Percentiles rank a stretch among this genome's conserved stretches.
These are phyloP conservation scores for Ischnura elegans DNA, from an alignment of 2,888 invertebrate genomes.

Conservation along the genomic window DNA sequence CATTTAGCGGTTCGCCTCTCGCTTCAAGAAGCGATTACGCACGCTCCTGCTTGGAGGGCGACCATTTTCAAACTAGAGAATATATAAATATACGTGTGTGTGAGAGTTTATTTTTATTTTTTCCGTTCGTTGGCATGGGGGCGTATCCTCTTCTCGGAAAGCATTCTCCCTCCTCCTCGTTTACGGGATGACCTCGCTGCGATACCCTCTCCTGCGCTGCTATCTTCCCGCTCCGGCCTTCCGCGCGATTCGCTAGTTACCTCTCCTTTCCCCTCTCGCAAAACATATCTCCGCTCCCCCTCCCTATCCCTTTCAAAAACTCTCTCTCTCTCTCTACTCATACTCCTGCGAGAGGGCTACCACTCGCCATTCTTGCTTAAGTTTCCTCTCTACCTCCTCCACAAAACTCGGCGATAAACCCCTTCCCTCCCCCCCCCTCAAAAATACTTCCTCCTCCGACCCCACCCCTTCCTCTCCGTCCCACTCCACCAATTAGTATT, in stretches of 20 bases:
- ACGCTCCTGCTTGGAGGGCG: background rate
- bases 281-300: background rate
- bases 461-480: background rate
- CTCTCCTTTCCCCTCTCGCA: background rate
- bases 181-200: background rate
- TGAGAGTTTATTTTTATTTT: too few relatives aligned
- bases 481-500: constrained; percentile 51
- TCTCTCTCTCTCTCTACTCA: background rate
- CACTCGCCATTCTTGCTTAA: background rate
- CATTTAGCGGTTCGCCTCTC: background rate
- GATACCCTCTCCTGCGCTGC: background rate
- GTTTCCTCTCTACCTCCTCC: background rate
- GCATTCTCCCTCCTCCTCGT: background rate
- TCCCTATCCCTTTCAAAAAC: background rate
- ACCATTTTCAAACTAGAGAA: background rate
- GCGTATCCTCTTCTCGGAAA: background rate
- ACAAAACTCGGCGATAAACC: background rate
- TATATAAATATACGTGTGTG: too few relatives aligned
- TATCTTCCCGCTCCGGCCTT: background rate
- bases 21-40: background rate
- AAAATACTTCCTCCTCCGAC: background rate
- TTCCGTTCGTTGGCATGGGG: background rate
- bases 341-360: background rate
- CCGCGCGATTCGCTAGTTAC: background rate
- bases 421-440: background rate